These are phyloP conservation scores for Heliconius cydno DNA, from an alignment of 2,888 invertebrate species.

Conservation along the genomic window DNA sequence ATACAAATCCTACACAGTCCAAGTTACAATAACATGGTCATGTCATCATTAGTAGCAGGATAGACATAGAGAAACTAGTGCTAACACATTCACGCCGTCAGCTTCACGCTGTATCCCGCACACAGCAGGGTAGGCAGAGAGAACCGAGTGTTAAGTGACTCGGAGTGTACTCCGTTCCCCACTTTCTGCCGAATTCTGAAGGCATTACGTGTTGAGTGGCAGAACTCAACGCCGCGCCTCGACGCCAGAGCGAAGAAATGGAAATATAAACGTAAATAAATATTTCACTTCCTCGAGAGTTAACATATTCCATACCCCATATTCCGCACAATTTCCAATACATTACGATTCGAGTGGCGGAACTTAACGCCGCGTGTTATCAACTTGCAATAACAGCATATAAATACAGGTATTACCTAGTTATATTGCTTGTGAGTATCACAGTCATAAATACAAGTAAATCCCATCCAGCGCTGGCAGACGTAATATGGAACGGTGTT, in stretches of 20 bases:
- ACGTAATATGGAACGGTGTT: conserved; percentile 32
- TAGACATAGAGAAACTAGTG: not conserved
- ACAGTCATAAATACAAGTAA: conserved; percentile 34
- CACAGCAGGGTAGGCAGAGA: too few species aligned
- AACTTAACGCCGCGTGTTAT: not conserved
- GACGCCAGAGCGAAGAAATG: too few species aligned
- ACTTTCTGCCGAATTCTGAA: too few species aligned
- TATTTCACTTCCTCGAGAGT: not conserved
- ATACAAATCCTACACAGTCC: not conserved
- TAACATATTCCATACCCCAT: not conserved
- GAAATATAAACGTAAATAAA: too few species aligned
- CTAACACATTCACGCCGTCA: too few species aligned
- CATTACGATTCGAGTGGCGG: not conserved
- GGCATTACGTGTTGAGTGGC: too few species aligned
- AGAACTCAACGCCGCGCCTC: too few species aligned
- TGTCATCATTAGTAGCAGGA: not conserved
- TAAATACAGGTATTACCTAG: conserved; percentile 19
- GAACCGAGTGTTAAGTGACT: too few species aligned
- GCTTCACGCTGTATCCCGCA: too few species aligned
- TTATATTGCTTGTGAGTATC: conserved; percentile 26
- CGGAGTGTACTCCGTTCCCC: too few species aligned
- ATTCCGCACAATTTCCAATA: not conserved
- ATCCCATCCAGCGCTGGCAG: conserved; percentile 25
- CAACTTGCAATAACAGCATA: not conserved
- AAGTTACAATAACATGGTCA: not conserved